phyloP scores from a whole-genome alignment of 1,140 invertebrate genomes.

The Gryllus bimaculatus region DNA sequence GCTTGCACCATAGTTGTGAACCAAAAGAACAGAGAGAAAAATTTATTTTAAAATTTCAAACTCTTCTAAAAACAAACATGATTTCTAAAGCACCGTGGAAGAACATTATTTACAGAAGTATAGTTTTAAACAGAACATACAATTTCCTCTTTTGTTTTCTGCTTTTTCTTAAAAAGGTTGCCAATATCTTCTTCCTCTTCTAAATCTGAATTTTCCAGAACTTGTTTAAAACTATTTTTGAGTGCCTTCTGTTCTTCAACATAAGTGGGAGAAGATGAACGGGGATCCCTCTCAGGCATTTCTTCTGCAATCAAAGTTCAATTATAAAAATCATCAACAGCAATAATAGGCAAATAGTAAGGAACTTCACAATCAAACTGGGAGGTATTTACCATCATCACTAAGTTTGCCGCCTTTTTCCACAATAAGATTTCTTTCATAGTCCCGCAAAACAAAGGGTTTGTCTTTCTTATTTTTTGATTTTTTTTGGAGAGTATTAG shows the following conservation, averaged over 20 bases:
- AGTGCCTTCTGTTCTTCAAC: constrained; percentile 59
- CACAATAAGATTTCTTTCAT: constrained; percentile 65
- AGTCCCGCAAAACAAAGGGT: constrained; percentile 64
- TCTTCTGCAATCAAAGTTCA: constrained; percentile 5
- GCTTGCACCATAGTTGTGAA: too few species aligned
- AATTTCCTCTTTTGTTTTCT: constrained; percentile 53
- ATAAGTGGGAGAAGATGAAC: constrained; percentile 34
- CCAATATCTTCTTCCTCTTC: constrained; percentile 41
- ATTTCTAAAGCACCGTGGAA: too few species aligned
- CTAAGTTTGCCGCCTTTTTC: constrained; percentile 54
- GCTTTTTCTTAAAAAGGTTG: constrained; percentile 46
- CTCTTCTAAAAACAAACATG: too few species aligned
- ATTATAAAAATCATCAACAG: background rate
- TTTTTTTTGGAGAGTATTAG: constrained; percentile 27
- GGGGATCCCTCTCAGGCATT: background rate
- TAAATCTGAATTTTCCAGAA: constrained; percentile 37
- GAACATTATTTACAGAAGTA: constrained; percentile 12
- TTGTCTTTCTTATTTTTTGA: constrained; percentile 40
- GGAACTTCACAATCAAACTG: background rate
- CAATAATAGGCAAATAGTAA: background rate
- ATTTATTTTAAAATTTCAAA: too few species aligned
- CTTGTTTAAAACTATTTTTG: constrained; percentile 54
- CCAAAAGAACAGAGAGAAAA: too few species aligned
- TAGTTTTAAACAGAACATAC: constrained; percentile 26
- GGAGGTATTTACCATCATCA: constrained; percentile 37